Percentiles rank a stretch among this genome's conserved stretches.
phyloP scores from a whole-genome alignment of 2,888 invertebrate genomes.

The Lycaena phlaeas region DNA sequence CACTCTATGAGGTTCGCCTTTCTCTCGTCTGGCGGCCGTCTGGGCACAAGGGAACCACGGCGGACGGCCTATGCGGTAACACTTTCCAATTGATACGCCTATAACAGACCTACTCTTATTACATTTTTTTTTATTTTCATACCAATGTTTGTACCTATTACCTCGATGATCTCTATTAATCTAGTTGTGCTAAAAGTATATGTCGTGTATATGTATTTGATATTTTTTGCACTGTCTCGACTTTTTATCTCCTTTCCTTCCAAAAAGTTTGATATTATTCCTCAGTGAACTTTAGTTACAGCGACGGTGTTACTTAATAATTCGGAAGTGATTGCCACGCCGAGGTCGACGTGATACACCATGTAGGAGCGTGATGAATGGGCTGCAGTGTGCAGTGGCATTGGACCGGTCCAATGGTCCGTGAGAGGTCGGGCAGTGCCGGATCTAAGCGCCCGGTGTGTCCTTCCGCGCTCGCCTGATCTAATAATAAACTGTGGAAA shows the following conservation, averaged over 20 bases:
- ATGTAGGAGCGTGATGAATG: not conserved
- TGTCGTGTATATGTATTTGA: too few species aligned
- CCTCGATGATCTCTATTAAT: too few species aligned
- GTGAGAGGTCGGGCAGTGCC: slow-evolving; percentile 28
- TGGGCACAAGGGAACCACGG: slow-evolving; percentile 26
- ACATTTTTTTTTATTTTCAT: too few species aligned
- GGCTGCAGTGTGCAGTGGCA: slow-evolving; percentile 25
- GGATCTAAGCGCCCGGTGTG: not conserved
- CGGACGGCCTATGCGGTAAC: slow-evolving; percentile 15
- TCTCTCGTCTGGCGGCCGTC: slow-evolving; percentile 55
- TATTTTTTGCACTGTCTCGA: too few species aligned
- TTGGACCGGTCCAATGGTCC: slow-evolving; percentile 46
- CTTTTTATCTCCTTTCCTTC: too few species aligned
- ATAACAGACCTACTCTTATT: too few species aligned
- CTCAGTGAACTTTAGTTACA: too few species aligned
- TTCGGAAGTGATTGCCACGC: not conserved
- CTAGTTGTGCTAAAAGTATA: too few species aligned
- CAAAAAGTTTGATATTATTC: too few species aligned
- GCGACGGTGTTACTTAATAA: too few species aligned
- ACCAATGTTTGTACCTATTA: too few species aligned
- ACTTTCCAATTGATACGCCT: slow-evolving; percentile 13
- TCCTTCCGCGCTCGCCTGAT: not conserved
- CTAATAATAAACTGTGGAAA: too few species aligned
- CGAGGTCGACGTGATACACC: not conserved
- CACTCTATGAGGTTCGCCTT: slow-evolving; percentile 42